Evolutionary conservation across 2,113 vertebrate genomes (phyloP).

Genomic region (Neolamprologus tretocephalus): DNA sequence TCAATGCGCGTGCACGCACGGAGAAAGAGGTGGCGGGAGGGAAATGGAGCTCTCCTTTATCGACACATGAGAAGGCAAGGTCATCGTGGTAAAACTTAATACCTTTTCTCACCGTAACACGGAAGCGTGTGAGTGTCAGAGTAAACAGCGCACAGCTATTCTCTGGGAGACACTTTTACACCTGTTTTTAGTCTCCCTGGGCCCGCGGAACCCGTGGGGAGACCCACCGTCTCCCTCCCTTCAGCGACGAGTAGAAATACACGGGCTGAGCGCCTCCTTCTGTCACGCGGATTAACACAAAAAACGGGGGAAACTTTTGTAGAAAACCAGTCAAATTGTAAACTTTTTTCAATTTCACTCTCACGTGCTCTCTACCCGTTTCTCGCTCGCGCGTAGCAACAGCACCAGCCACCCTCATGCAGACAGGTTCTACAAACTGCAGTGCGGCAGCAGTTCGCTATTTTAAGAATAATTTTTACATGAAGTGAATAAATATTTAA

Average conservation of each 20-base stretch:
- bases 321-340: not conserved
- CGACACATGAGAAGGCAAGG: constrained; percentile 9
- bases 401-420: constrained; percentile 4
- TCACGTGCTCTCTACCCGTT: not conserved
- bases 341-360: not conserved
- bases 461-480: constrained; percentile 58
- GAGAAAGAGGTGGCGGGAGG: not conserved
- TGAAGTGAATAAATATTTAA: constrained; percentile 62
- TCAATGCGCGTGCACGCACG: not conserved
- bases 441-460: constrained; percentile 65
- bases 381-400: not conserved
- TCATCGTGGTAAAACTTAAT: constrained; percentile 12
- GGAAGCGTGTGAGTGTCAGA: not conserved
- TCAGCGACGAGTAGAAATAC: not conserved
- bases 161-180: not conserved
- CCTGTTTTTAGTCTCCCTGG: not conserved
- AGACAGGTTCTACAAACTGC: constrained; percentile 53
- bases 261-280: not conserved
- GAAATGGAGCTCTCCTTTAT: not conserved
- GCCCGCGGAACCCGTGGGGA: not conserved
- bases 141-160: not conserved
- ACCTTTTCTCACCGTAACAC: not conserved
- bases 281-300: not conserved
- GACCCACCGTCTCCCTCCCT: not conserved
- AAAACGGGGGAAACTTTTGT: not conserved